Evolutionary conservation across 2,888 invertebrate genomes (phyloP).

Genomic region (Cataglyphis livida): DNA sequence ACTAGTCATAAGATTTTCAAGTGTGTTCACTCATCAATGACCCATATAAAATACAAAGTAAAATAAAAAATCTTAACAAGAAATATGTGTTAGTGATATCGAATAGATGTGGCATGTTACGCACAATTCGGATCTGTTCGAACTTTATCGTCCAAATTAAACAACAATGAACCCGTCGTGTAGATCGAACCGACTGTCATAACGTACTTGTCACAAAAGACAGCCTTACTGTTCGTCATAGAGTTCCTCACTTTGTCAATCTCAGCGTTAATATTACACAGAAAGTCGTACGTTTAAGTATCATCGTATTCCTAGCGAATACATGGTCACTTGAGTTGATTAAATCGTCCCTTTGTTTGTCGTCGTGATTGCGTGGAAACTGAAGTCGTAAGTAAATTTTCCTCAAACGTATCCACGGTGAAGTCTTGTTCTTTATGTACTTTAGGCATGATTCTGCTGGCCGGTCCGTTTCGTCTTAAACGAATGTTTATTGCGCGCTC

Average conservation of each 20-base stretch:
- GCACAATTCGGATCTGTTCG: not conserved
- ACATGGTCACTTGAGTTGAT: slow-evolving; percentile 63
- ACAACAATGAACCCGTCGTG: not conserved
- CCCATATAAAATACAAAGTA: slow-evolving; percentile 33
- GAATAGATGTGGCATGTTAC: not conserved
- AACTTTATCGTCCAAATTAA: not conserved
- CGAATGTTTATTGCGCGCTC: not conserved
- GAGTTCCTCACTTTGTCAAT: not conserved
- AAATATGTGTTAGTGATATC: slow-evolving; percentile 21
- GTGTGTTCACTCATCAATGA: slow-evolving; percentile 48
- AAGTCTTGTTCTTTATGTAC: slow-evolving; percentile 77
- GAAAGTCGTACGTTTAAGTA: slow-evolving; percentile 49
- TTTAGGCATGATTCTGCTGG: slow-evolving; percentile 26
- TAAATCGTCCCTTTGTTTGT: slow-evolving; percentile 25
- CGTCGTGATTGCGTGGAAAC: slow-evolving; percentile 36
- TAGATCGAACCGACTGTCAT: not conserved
- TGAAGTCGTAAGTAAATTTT: slow-evolving; percentile 74
- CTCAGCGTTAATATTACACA: slow-evolving; percentile 21
- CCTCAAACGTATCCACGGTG: slow-evolving; percentile 81
- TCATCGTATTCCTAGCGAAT: slow-evolving; percentile 42
- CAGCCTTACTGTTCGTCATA: not conserved
- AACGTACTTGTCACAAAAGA: not conserved
- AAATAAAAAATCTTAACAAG: slow-evolving; percentile 25
- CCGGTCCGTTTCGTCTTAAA: slow-evolving; percentile 11
- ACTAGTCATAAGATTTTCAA: slow-evolving; percentile 32